Evolutionary conservation across 2,888 invertebrate genomes (phyloP).

Genomic region (Lottia gigantea): DNA sequence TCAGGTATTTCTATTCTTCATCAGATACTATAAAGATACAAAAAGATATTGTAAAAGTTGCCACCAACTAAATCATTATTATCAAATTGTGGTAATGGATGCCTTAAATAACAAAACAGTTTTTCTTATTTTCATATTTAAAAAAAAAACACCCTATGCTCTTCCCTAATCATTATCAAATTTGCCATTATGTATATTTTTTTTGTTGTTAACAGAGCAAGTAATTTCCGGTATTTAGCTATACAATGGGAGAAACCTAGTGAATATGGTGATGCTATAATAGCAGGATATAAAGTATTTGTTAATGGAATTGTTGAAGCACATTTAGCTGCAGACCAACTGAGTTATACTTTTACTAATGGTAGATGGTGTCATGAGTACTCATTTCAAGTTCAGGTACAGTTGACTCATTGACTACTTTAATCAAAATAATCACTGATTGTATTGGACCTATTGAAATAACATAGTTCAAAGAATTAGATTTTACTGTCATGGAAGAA

Average conservation of each 20-base stretch:
- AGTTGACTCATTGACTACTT: background rate
- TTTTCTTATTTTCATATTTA: too few relatives aligned
- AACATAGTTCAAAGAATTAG: too few relatives aligned
- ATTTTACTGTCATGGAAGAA: too few relatives aligned
- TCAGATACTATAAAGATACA: too few relatives aligned
- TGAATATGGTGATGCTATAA: constrained; percentile 64
- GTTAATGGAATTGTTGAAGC: constrained; percentile 68
- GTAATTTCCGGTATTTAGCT: constrained; percentile 68
- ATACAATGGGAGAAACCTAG: constrained; percentile 67
- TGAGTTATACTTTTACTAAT: constrained; percentile 63
- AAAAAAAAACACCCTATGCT: too few relatives aligned
- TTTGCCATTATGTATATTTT: background rate
- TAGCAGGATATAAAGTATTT: constrained; percentile 67
- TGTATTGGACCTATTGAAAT: too few relatives aligned
- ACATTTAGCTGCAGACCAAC: constrained; percentile 60
- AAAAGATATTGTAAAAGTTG: too few relatives aligned
- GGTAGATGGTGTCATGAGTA: constrained; percentile 68
- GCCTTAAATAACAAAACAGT: too few relatives aligned
- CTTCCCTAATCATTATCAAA: too few relatives aligned
- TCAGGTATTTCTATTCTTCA: constrained; percentile 50
- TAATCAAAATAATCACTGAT: too few relatives aligned
- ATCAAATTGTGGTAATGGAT: too few relatives aligned
- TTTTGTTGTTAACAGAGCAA: constrained; percentile 54
- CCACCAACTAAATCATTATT: too few relatives aligned
- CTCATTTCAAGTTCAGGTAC: constrained; percentile 67